Evolutionary conservation across 2,113 vertebrate species (phyloP).

Genomic region (Pangasianodon gigas): DNA sequence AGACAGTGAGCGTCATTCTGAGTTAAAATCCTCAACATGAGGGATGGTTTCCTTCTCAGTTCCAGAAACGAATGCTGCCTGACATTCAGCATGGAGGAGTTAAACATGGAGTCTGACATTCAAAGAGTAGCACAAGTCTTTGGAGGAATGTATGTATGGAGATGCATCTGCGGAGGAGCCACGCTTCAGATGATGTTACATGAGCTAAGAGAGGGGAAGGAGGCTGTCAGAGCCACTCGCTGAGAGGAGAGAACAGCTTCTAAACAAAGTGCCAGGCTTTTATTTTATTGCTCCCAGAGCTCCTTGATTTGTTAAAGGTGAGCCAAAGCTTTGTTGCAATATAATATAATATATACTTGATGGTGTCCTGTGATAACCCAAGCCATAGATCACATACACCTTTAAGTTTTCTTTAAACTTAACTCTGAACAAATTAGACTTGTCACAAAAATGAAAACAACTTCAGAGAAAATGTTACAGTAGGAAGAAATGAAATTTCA

Average conservation of each 20-base stretch:
- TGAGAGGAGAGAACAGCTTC: not conserved
- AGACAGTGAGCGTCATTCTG: not conserved
- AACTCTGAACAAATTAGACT: not conserved
- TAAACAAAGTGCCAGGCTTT: not conserved
- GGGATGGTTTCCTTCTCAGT: slow-evolving; percentile 11
- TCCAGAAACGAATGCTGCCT: not conserved
- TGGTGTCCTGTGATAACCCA: not conserved
- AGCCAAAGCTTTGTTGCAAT: not conserved
- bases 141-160: not conserved
- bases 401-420: not conserved
- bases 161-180: not conserved
- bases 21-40: not conserved
- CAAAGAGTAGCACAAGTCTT: not conserved
- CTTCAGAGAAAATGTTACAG: not conserved
- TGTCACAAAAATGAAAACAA: not conserved
- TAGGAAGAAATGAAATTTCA: not conserved
- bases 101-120: slow-evolving; percentile 23
- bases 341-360: not conserved
- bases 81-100: not conserved
- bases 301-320: not conserved
- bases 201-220: not conserved
- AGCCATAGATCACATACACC: not conserved
- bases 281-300: not conserved
- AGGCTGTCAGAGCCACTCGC: not conserved
- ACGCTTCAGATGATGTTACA: not conserved